Evolutionary conservation across 2,113 vertebrate species (phyloP).

Genomic region (Athene cunicularia): DNA sequence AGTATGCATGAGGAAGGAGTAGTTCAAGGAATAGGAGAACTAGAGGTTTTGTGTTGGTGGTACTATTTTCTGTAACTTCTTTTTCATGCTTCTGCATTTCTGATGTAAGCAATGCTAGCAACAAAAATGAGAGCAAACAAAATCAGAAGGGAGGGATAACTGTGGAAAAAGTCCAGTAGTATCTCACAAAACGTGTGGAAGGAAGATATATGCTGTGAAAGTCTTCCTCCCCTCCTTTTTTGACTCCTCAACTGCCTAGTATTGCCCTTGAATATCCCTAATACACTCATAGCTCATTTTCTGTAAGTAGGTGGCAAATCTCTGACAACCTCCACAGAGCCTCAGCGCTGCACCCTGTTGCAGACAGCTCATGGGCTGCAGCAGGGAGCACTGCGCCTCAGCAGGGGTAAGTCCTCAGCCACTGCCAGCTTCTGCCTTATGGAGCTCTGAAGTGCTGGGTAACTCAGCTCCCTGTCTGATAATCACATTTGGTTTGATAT

Average conservation of each 20-base stretch:
- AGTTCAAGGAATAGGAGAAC: neutral
- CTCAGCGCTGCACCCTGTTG: neutral
- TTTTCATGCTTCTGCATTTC: neutral
- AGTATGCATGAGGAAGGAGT: neutral
- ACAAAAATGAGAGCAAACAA: neutral
- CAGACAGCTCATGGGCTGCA: neutral
- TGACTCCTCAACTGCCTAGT: neutral
- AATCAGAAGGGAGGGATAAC: neutral
- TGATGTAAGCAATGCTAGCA: neutral
- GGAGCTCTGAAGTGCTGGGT: neutral
- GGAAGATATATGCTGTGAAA: neutral
- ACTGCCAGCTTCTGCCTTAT: neutral
- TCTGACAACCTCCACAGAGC: neutral
- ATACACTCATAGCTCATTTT: neutral
- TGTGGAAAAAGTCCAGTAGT: neutral
- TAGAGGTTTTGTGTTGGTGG: neutral
- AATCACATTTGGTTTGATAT: neutral
- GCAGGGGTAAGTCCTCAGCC: neutral
- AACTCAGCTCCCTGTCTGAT: neutral
- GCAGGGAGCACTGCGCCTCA: accelerated
- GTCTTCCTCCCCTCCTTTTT: neutral
- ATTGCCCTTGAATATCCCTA: neutral
- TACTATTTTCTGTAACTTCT: neutral
- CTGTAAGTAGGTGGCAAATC: neutral
- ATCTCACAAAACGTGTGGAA: neutral